phyloP scores from a whole-genome alignment of 1,140 invertebrate genomes.

The Nasonia longicornis region DNA sequence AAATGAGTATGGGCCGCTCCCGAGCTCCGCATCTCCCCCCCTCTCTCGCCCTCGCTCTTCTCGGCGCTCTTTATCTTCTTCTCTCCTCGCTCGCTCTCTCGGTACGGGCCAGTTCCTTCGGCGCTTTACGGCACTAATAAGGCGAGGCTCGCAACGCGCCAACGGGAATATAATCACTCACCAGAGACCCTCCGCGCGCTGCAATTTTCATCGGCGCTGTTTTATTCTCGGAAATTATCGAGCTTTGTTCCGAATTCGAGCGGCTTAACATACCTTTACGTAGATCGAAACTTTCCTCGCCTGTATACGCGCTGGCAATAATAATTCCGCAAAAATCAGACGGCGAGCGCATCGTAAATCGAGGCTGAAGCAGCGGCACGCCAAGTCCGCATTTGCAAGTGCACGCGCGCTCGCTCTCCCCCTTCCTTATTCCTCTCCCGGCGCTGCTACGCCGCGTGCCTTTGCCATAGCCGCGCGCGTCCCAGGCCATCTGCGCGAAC shows the following conservation, averaged over 20 bases:
- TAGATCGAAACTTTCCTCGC: too few relatives aligned
- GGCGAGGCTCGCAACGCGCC: conserved; percentile 38
- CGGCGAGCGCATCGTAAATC: conserved; percentile 47
- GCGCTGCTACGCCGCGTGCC: conserved; percentile 43
- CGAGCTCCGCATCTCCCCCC: conserved; percentile 60
- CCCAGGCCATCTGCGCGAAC: not conserved
- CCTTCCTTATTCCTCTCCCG: conserved; percentile 46
- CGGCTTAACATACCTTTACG: not conserved
- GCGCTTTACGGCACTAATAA: conserved; percentile 44
- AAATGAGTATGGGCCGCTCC: conserved; percentile 67
- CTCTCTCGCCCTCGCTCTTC: conserved; percentile 19
- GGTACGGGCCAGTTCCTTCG: conserved; percentile 17
- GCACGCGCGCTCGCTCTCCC: conserved; percentile 54
- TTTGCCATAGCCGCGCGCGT: conserved; percentile 33
- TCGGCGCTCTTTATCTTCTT: conserved; percentile 51
- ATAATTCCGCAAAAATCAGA: conserved; percentile 4
- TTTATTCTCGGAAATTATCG: conserved; percentile 41
- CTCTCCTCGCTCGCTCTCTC: conserved; percentile 1
- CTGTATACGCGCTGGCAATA: not conserved
- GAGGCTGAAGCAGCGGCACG: conserved; percentile 35
- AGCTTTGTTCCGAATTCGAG: too few relatives aligned
- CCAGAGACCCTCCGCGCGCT: conserved; percentile 43
- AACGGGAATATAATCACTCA: conserved; percentile 43
- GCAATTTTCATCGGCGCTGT: conserved; percentile 41
- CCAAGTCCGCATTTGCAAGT: conserved; percentile 56